These are phyloP conservation scores for Falco punctatus DNA, from an alignment of 2,113 vertebrate genomes.

Conservation along the genomic window DNA sequence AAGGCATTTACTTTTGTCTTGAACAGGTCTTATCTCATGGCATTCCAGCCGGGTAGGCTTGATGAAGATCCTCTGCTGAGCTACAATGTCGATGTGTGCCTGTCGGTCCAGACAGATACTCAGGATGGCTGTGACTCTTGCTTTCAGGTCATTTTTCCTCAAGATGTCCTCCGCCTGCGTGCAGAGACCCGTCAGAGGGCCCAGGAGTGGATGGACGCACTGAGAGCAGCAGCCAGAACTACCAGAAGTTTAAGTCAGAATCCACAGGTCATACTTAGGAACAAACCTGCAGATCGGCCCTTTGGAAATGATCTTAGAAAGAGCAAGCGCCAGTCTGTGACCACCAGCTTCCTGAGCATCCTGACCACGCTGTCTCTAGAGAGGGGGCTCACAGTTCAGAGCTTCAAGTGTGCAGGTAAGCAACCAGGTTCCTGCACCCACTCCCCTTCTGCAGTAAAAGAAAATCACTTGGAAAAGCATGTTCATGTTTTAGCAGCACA, in stretches of 20 bases:
- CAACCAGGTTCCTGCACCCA: background rate
- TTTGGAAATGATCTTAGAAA: conserved; percentile 67
- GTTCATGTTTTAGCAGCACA: background rate
- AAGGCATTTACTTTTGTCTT: conserved; percentile 92
- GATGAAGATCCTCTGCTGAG: conserved; percentile 87
- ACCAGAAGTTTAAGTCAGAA: conserved; percentile 74
- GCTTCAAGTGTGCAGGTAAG: conserved; percentile 98
- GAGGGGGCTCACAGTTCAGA: conserved; percentile 94
- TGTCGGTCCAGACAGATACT: conserved; percentile 81
- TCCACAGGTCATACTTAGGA: conserved; percentile 82
- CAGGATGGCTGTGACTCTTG: conserved; percentile 82
- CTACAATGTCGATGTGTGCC: conserved; percentile 83
- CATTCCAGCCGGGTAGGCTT: conserved; percentile 85
- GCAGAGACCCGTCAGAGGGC: conserved; percentile 86
- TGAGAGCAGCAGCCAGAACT: conserved; percentile 78
- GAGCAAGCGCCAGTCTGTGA: conserved; percentile 92
- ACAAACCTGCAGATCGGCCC: conserved; percentile 75
- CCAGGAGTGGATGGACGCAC: conserved; percentile 89
- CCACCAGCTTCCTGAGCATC: conserved; percentile 96
- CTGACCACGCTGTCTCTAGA: conserved; percentile 93
- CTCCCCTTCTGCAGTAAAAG: background rate
- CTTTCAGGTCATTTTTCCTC: conserved; percentile 90
- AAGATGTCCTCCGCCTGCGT: conserved; percentile 85
- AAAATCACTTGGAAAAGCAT: background rate
- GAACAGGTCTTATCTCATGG: conserved; percentile 84